A percentile compares a stretch with the other conserved stretches of the same genome.
Evolutionary conservation across 92 coral and sea anemone genomes (phyloP).

Genomic region (Porites divaricata): DNA sequence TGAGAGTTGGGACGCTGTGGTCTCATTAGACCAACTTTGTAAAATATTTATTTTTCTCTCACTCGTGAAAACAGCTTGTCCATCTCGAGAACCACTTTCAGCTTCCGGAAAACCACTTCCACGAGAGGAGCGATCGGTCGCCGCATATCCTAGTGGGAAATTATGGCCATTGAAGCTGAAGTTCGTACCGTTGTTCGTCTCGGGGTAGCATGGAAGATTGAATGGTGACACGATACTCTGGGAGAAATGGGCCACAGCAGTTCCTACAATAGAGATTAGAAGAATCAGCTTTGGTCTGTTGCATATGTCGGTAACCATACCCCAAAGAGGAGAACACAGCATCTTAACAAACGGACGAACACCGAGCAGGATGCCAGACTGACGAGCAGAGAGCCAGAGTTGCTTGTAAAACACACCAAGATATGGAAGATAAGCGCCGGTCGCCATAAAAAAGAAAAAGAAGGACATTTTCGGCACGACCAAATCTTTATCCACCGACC

Average conservation of each 20-base stretch:
- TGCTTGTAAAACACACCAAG: constrained; percentile 92
- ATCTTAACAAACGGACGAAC: constrained; percentile 86
- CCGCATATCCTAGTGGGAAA: not conserved
- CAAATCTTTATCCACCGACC: constrained; percentile 66
- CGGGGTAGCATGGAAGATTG: constrained; percentile 79
- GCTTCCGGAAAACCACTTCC: constrained; percentile 3
- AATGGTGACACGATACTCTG: constrained; percentile 90
- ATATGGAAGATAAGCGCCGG: constrained; percentile 85
- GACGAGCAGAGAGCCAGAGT: constrained; percentile 86
- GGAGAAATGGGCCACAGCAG: constrained; percentile 80
- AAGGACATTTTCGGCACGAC: constrained; percentile 81
- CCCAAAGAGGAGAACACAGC: constrained; percentile 90
- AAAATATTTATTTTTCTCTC: constrained; percentile 9
- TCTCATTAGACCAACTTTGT: constrained; percentile 6
- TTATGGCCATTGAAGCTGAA: not conserved
- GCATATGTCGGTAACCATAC: constrained; percentile 77
- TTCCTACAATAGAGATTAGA: constrained; percentile 73
- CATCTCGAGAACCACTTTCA: not conserved
- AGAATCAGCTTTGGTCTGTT: constrained; percentile 79
- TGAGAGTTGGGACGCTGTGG: constrained; percentile 7
- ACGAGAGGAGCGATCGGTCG: constrained; percentile 19
- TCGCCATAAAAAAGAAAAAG: constrained; percentile 88
- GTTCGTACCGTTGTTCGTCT: constrained; percentile 51
- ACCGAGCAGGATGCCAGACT: constrained; percentile 84
- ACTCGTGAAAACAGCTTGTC: not conserved